Evolutionary conservation across 2,888 invertebrate genomes (phyloP).

Genomic region (Campoplex capitator): DNA sequence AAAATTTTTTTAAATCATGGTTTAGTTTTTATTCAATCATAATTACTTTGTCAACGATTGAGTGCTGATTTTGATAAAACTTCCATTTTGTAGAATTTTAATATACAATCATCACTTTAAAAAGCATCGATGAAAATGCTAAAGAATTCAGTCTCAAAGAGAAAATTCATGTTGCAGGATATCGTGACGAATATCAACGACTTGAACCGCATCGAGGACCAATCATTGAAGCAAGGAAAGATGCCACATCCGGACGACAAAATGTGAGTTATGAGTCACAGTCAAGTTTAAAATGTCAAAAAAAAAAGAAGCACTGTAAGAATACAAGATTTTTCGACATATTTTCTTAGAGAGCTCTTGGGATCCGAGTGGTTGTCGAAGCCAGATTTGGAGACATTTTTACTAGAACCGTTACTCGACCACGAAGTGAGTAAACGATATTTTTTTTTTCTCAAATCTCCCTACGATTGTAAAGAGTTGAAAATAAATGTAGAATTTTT

Average conservation of each 20-base stretch:
- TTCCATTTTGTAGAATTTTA: neutral
- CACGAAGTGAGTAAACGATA: constrained; percentile 84
- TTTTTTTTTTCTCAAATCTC: neutral
- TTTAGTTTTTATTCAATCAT: neutral
- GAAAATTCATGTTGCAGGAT: constrained; percentile 85
- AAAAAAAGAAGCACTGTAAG: neutral
- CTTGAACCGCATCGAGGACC: constrained; percentile 90
- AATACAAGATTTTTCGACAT: constrained; percentile 34
- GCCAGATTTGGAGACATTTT: constrained; percentile 87
- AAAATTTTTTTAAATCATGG: neutral
- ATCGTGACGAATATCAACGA: constrained; percentile 89
- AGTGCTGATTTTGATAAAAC: too few species aligned
- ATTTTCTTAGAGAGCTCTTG: constrained; percentile 85
- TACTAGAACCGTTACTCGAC: constrained; percentile 90
- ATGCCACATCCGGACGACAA: constrained; percentile 87
- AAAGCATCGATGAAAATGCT: neutral
- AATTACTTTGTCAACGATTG: neutral
- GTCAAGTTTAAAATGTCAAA: neutral
- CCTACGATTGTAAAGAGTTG: neutral
- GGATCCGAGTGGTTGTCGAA: constrained; percentile 89
- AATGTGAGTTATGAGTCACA: constrained; percentile 84
- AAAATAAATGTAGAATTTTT: neutral
- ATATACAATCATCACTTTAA: neutral
- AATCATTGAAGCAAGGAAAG: constrained; percentile 88
- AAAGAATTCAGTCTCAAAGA: neutral